Evolutionary conservation across 1,140 invertebrate species (phyloP).

Genomic region (Whitmania pigra): DNA sequence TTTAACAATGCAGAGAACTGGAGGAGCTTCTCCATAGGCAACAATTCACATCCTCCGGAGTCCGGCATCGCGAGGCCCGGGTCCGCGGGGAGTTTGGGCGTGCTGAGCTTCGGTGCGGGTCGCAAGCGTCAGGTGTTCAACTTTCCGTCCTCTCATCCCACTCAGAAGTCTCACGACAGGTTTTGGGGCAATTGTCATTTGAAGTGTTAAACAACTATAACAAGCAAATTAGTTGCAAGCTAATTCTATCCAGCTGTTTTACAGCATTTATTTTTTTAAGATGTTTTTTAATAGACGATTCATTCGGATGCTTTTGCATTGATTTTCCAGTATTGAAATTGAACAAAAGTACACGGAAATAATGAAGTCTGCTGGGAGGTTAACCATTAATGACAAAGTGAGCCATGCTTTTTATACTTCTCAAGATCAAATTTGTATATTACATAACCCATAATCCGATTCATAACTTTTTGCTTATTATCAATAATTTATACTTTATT

Average conservation of each 20-base stretch:
- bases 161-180: conserved; percentile 11
- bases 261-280: too few species aligned
- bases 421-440: background rate
- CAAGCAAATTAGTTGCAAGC: too few species aligned
- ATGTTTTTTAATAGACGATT: too few species aligned
- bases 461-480: conserved; percentile 6
- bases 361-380: conserved; percentile 66
- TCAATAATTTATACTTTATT: background rate
- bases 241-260: too few species aligned
- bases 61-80: background rate
- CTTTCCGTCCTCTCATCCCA: conserved; percentile 12
- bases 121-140: background rate
- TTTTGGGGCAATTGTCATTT: background rate
- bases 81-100: background rate
- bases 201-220: too few species aligned
- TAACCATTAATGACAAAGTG: conserved; percentile 61
- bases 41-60: background rate
- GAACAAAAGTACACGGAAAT: conserved; percentile 64
- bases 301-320: too few species aligned
- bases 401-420: conserved; percentile 17
- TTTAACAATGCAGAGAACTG: background rate
- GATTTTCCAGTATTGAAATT: conserved; percentile 37
- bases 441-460: too few species aligned
- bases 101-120: background rate
- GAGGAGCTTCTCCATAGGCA: too few species aligned